Base-by-base conservation (phyloP, 2,888 invertebrate genomes). In the Polymixis lichenea region DNA sequence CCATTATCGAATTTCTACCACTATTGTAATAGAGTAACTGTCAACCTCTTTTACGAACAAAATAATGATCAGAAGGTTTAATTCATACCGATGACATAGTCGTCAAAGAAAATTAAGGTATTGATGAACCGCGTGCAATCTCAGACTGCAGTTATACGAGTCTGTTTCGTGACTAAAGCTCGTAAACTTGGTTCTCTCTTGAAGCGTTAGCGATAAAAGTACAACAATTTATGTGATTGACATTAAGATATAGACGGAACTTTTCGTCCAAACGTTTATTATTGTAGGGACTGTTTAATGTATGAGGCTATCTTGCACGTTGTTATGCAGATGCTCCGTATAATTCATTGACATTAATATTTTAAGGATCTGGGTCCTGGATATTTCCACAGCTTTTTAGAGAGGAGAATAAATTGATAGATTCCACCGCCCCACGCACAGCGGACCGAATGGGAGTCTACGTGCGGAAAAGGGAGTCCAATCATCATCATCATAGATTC, bases 161-260 rank as follows among this genome's bases (percentile, higher is more conserved):
- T 56, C 17, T 55, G 17, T 75, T 58, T 71, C 82, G 82, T 82
- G 82, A 84, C 70, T 71, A 15, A n/a, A n/a, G n/a, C 38, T 15
- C 67, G 46, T 85, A 84, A 82, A 75, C 43, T 56, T 28, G 22
- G 11, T 56, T 58, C 78, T 46, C 58, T 75, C 75, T 62, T 46
- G 55, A 64, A 67, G 43, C 58, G 56, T 72, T 72, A 22, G 67
- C 77, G 62, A 83, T 78, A 78, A 74, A 82, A 72, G 56, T 55
- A 74, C 72, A 72, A 71, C 17, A 71, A 81, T 70, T 58, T 82
- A 84, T 81, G 76, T 75, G 81, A 81, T 75, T 75, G 43, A 51
- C 70, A 67, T 82, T 75, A 32, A 80, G 85, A 80, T 75, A 71
- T 15, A n/a, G 32, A 55, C n/a, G 13, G 22, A 62, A 67, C 13